Evolutionary conservation across 2,888 invertebrate genomes (phyloP), one percentile per base, ranked within the genome.

Genomic region (Tipula unca): DNA sequence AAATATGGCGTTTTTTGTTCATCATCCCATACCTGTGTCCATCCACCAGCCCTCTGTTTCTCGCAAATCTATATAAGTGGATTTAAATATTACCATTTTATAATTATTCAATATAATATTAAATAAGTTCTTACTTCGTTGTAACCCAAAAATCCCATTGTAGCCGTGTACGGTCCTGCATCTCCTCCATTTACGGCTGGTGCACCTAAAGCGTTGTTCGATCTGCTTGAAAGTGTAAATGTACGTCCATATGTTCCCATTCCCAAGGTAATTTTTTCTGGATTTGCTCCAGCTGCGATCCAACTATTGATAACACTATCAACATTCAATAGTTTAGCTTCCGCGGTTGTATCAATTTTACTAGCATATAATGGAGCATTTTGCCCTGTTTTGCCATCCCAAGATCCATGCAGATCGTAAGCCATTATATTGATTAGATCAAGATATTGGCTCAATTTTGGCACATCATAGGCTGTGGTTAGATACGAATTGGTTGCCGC

Each of bases 391-490:
- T 87, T 87, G 0, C 86, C 85, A n/a, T 93, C 92, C 91, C 92
- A 93, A 4, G 90, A 88, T 1, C 93, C 93, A 87, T 93, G 93
- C 29, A 92, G 89, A 88, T 93, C 93, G 88, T 93, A 93, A 0
- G 92, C 88, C 93, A 93, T 93, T 0, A 93, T 87, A 87, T 93
- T 92, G 86, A 93, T 91, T 86, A 92, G 91, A 87, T 93, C 91
- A 10, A 93, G 88, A 85, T 91, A 89, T 86, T 91, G 91, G 29
- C 35, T 89, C 1, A 94, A 86, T 85, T 89, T 88, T 0, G 91
- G 89, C 3, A 93, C 91, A 87, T 92, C 89, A 87, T 94, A 94
- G 0, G 93, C 93, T 25, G 88, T 87, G 29, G 90, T 90, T 3
- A 92, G 90, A 0, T 90, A 89, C 2, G 87, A 69, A 86, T 90